phyloP scores from a whole-genome alignment of 2,797 vertebrate genomes.

The Xenentodon cancila region DNA sequence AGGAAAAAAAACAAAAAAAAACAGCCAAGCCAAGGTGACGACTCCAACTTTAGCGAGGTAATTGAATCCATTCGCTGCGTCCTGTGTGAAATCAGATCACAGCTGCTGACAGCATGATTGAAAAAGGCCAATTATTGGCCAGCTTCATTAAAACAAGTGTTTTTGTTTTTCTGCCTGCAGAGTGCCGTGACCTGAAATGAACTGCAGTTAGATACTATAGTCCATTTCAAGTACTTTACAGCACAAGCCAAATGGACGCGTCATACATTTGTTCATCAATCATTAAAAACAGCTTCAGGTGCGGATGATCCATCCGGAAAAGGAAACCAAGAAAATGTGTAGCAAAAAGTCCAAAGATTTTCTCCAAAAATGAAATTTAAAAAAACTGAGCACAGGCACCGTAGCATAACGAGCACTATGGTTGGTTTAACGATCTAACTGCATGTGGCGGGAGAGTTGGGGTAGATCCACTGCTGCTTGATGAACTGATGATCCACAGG shows the following conservation, averaged over 20 bases:
- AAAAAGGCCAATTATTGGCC: neutral
- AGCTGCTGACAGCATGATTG: neutral
- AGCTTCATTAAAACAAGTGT: constrained; percentile 6
- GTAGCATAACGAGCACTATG: too few species aligned
- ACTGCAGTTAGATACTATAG: neutral
- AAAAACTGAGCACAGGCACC: too few species aligned
- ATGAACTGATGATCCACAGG: too few species aligned
- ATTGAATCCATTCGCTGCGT: neutral
- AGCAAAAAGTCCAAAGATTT: too few species aligned
- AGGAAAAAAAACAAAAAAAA: neutral
- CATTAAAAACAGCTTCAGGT: too few species aligned
- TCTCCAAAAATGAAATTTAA: too few species aligned
- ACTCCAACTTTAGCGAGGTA: constrained; percentile 1
- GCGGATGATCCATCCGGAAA: too few species aligned
- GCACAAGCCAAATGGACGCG: neutral
- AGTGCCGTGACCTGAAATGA: neutral
- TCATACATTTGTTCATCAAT: neutral
- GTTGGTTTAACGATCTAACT: too few species aligned
- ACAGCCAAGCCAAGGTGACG: neutral
- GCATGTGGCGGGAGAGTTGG: too few species aligned
- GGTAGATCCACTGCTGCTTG: too few species aligned
- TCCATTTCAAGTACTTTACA: neutral
- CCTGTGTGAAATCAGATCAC: neutral
- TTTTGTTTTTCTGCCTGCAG: neutral
- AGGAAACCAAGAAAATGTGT: too few species aligned